phyloP scores from a whole-genome alignment of 2,113 vertebrate genomes.

The Nothocercus julius region DNA sequence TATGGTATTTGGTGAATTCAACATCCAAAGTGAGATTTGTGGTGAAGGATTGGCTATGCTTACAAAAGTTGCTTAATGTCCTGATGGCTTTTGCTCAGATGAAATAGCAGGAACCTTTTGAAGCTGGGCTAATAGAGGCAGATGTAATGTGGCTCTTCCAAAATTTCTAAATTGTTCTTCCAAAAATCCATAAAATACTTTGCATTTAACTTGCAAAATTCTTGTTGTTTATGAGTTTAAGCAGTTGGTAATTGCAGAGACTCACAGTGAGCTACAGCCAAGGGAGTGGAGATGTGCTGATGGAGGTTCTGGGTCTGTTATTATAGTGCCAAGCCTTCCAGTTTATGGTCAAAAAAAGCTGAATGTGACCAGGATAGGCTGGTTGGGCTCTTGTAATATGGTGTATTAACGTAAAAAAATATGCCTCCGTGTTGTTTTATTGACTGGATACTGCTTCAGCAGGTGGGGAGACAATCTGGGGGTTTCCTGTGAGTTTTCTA shows the following conservation, averaged over 20 bases:
- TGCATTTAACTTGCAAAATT: background rate
- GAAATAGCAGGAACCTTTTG: background rate
- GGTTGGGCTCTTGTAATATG: background rate
- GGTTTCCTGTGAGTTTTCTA: background rate
- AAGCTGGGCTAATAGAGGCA: background rate
- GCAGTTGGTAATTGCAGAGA: background rate
- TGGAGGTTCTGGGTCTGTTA: background rate
- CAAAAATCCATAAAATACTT: background rate
- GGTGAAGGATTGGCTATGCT: background rate
- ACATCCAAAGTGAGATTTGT: background rate
- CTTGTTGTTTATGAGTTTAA: background rate
- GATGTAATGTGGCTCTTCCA: background rate
- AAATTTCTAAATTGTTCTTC: background rate
- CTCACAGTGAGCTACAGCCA: background rate
- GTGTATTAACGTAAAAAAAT: background rate
- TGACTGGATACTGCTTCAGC: background rate
- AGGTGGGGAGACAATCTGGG: background rate
- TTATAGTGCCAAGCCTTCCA: background rate
- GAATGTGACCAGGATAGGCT: background rate
- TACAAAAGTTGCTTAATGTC: background rate
- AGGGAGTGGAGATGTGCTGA: background rate
- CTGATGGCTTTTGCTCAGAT: background rate
- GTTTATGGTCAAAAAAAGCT: background rate
- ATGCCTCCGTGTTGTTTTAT: background rate
- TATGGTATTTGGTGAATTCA: background rate